phyloP scores from a whole-genome alignment of 2,797 vertebrate species.

The Spinus pinus region DNA sequence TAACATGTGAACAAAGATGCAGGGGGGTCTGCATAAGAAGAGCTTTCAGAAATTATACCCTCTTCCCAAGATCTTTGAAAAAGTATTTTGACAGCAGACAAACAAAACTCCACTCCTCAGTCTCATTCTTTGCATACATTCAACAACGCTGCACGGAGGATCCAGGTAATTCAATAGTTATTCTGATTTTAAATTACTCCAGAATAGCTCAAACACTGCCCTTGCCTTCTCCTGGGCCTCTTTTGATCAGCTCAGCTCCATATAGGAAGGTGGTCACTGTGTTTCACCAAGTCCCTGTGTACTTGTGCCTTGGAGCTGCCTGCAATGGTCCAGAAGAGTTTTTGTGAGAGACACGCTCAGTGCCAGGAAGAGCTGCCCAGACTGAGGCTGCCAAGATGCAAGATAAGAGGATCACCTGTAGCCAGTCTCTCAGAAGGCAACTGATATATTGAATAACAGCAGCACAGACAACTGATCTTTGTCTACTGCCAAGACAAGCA shows the following conservation, averaged over 20 bases:
- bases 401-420: conserved; percentile 2
- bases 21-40: neutral
- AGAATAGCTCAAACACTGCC: neutral
- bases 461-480: conserved; percentile 6
- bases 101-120: neutral
- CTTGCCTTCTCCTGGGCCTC: neutral
- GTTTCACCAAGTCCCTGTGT: neutral
- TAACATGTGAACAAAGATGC: neutral
- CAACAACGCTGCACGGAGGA: neutral
- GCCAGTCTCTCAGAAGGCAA: neutral
- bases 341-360: neutral
- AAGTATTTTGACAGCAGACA: neutral
- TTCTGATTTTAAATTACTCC: neutral
- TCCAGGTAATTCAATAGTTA: neutral
- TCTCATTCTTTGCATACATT: neutral
- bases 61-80: neutral
- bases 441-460: neutral
- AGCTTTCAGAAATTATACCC: neutral
- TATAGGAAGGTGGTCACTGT: neutral
- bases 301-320: neutral
- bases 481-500: conserved; percentile 22
- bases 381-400: neutral
- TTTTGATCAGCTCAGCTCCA: neutral
- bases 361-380: neutral
- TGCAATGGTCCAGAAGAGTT: neutral